These are phyloP conservation scores for Hybognathus amarus DNA, from an alignment of 2,797 vertebrate genomes.

Conservation along the genomic window DNA sequence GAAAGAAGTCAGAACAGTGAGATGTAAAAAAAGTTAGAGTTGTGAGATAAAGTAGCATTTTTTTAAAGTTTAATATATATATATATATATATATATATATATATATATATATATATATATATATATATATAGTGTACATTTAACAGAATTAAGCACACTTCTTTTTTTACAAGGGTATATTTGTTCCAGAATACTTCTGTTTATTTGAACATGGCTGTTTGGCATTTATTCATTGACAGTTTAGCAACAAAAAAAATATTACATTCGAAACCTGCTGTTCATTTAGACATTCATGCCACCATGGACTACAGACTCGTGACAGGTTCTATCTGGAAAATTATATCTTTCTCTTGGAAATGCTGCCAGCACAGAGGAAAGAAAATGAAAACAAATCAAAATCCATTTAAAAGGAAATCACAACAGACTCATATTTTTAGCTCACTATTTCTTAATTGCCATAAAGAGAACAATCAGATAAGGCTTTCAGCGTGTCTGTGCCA, in stretches of 20 bases:
- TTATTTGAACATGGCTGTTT: background rate
- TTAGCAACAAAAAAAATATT: background rate
- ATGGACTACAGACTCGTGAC: slow-evolving; percentile 14
- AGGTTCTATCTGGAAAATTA: slow-evolving; percentile 31
- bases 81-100: too few relatives aligned
- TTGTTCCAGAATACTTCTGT: background rate
- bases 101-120: too few relatives aligned
- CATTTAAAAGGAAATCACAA: slow-evolving; percentile 70
- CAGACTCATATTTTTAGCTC: slow-evolving; percentile 72
- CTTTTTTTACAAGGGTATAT: background rate
- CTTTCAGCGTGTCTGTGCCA: slow-evolving; percentile 62
- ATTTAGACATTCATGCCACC: slow-evolving; percentile 1
- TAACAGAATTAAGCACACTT: background rate
- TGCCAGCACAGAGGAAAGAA: slow-evolving; percentile 19
- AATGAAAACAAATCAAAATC: slow-evolving; percentile 66
- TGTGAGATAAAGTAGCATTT: too few relatives aligned
- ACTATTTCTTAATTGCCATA: slow-evolving; percentile 77
- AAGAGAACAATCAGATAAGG: slow-evolving; percentile 78
- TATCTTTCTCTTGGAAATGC: slow-evolving; percentile 45
- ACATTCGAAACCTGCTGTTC: slow-evolving; percentile 2
- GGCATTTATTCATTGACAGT: slow-evolving; percentile 26
- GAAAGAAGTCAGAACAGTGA: too few relatives aligned
- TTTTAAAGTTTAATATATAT: too few relatives aligned
- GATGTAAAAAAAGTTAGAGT: too few relatives aligned
- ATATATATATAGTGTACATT: background rate